A percentile compares a stretch with the other conserved stretches of the same genome.
These are phyloP conservation scores for Bathynomus jamesi DNA, from an alignment of 1,140 invertebrate species.

Conservation along the genomic window DNA sequence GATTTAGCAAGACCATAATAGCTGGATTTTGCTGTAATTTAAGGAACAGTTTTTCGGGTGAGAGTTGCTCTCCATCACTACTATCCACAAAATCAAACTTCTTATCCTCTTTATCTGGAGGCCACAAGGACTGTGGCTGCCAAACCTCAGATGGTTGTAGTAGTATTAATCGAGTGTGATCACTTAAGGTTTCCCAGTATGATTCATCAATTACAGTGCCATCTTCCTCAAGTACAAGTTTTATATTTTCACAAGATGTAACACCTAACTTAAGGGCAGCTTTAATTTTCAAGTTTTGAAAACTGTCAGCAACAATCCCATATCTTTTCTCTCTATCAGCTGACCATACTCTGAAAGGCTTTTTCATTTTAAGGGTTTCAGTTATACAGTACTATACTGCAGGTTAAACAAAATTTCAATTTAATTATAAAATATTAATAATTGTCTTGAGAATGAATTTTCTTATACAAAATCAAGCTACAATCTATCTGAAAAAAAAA, in stretches of 20 bases:
- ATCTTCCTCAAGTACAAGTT: slow-evolving; percentile 28
- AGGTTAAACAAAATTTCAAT: too few relatives aligned
- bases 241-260: slow-evolving; percentile 8
- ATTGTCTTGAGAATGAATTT: too few relatives aligned
- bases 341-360: slow-evolving; percentile 27
- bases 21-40: slow-evolving; percentile 23
- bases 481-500: too few relatives aligned
- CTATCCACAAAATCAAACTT: slow-evolving; percentile 21
- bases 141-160: slow-evolving; percentile 16
- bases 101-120: slow-evolving; percentile 15
- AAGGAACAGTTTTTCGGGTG: slow-evolving; percentile 11
- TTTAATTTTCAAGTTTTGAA: slow-evolving; percentile 17
- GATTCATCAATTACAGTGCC: slow-evolving; percentile 25
- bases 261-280: slow-evolving; percentile 19
- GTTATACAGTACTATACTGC: too few relatives aligned
- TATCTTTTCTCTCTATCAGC: slow-evolving; percentile 20
- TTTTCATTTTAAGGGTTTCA: too few relatives aligned
- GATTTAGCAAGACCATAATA: slow-evolving; percentile 18
- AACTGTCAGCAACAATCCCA: slow-evolving; percentile 21
- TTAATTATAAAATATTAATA: too few relatives aligned
- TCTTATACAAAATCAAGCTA: too few relatives aligned
- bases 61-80: slow-evolving; percentile 1
- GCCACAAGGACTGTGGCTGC: slow-evolving; percentile 17
- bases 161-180: slow-evolving; percentile 20
- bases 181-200: slow-evolving; percentile 24